phyloP scores from a whole-genome alignment of 1,140 invertebrate genomes.

The Hirudo medicinalis region DNA sequence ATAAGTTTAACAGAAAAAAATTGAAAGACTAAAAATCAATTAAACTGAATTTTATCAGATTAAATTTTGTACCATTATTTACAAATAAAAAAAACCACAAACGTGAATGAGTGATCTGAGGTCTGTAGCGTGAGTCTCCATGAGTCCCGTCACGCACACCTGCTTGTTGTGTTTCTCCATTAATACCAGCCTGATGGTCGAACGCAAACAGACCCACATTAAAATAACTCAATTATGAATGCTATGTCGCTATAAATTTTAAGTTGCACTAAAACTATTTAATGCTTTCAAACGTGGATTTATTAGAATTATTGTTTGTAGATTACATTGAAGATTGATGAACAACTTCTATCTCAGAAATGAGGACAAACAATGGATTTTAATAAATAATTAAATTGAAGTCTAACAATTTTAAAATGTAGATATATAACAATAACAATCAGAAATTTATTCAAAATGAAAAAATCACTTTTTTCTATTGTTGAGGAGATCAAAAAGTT shows the following conservation, averaged over 20 bases:
- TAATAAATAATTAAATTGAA: too few species aligned
- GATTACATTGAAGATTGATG: too few species aligned
- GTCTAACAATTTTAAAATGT: too few species aligned
- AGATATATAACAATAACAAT: too few species aligned
- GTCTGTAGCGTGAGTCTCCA: slow-evolving; percentile 34
- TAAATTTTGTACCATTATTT: too few species aligned
- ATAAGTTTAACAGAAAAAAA: not conserved
- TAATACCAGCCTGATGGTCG: slow-evolving; percentile 32
- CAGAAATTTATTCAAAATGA: not conserved
- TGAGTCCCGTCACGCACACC: slow-evolving; percentile 38
- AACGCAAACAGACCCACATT: not conserved
- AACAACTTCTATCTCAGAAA: not conserved
- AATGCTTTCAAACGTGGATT: too few species aligned
- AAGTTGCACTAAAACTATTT: too few species aligned
- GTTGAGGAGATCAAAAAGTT: slow-evolving; percentile 40
- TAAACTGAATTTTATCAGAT: too few species aligned
- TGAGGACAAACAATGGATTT: too few species aligned
- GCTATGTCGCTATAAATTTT: not conserved
- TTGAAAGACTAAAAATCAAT: not conserved
- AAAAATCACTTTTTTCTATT: slow-evolving; percentile 34
- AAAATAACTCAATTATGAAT: not conserved
- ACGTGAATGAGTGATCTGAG: slow-evolving; percentile 34
- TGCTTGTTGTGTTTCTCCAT: slow-evolving; percentile 36
- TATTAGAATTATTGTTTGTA: not conserved
- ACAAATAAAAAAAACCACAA: not conserved